Evolutionary conservation across 2,113 vertebrate genomes (phyloP).

Genomic region (Cottus gobio): DNA sequence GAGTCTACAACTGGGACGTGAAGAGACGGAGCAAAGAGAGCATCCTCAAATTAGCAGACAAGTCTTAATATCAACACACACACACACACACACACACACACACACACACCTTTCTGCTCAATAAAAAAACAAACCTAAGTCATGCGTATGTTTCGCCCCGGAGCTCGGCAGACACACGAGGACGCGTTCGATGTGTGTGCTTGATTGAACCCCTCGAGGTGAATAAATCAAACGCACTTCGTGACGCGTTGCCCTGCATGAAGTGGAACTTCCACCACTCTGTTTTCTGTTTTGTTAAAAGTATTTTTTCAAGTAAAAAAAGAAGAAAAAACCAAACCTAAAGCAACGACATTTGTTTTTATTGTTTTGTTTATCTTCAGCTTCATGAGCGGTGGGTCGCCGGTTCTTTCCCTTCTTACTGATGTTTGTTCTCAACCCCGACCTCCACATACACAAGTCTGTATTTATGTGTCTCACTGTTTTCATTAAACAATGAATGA

Average conservation of each 20-base stretch:
- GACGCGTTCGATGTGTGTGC: constrained; percentile 9
- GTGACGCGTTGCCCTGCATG: background rate
- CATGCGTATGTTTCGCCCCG: constrained; percentile 24
- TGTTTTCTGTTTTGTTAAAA: constrained; percentile 84
- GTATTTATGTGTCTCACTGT: constrained; percentile 78
- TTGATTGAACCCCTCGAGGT: background rate
- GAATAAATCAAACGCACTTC: background rate
- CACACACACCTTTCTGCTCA: constrained; percentile 17
- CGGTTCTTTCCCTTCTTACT: constrained; percentile 3
- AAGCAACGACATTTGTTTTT: constrained; percentile 72
- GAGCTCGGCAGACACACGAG: background rate
- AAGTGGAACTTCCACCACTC: constrained; percentile 27
- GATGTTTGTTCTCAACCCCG: background rate
- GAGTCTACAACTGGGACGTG: constrained; percentile 99
- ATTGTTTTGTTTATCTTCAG: constrained; percentile 61
- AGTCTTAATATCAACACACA: constrained; percentile 78
- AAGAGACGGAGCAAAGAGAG: constrained; percentile 98
- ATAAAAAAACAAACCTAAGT: background rate
- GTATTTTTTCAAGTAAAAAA: constrained; percentile 89
- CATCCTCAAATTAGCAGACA: constrained; percentile 89
- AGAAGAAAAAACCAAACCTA: constrained; percentile 71
- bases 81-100: background rate
- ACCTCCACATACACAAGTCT: constrained; percentile 10
- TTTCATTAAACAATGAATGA: constrained; percentile 63
- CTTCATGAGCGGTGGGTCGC: background rate